These are phyloP conservation scores for Brachionus plicatilis DNA, from an alignment of 1,140 invertebrate genomes.

Conservation along the genomic window DNA sequence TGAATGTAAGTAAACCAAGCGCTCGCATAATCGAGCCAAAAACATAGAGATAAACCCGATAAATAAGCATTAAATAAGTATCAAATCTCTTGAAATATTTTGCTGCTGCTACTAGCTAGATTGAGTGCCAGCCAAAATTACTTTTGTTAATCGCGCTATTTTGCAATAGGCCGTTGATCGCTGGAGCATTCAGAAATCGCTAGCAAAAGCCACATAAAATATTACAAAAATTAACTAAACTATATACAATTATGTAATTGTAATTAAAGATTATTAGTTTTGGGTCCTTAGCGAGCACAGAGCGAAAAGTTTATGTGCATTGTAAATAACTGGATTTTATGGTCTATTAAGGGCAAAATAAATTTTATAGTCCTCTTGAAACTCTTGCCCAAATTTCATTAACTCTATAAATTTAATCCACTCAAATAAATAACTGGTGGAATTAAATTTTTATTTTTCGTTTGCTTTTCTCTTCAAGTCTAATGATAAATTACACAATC, in stretches of 20 bases:
- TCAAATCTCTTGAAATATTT: neutral
- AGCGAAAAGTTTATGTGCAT: neutral
- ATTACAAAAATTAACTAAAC: constrained; percentile 8
- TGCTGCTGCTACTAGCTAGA: neutral
- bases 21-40: neutral
- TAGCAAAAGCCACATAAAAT: constrained; percentile 13
- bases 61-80: neutral
- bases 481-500: constrained; percentile 24
- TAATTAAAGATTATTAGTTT: constrained; percentile 23
- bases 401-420: neutral
- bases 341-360: constrained; percentile 22
- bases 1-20: neutral
- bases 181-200: neutral
- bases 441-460: neutral
- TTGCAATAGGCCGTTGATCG: neutral
- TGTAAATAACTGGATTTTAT: constrained; percentile 19
- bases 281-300: neutral
- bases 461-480: neutral
- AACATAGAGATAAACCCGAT: neutral
- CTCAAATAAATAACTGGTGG: neutral
- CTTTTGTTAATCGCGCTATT: neutral
- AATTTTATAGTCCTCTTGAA: constrained; percentile 30
- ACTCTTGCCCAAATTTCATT: neutral
- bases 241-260: constrained; percentile 24
- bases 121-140: neutral